Base-by-base conservation (phyloP, 2,113 vertebrate species). In the Grantiella picta region DNA sequence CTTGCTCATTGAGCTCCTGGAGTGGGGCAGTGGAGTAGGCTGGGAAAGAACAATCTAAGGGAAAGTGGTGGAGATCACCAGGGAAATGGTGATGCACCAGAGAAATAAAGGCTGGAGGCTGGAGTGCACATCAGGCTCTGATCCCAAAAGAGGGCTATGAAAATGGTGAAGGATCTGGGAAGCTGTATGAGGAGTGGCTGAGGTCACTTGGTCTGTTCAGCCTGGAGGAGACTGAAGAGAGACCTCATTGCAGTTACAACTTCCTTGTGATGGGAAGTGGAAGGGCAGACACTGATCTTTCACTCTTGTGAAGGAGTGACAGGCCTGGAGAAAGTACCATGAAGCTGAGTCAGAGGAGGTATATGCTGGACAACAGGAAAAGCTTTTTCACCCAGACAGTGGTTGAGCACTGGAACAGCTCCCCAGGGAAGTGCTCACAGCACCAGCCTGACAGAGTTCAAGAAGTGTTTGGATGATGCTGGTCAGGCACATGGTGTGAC, bases 11-110 rank as follows among this genome's bases (percentile, higher is more conserved):
- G 11, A 63, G 42, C 12, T 82, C 49, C 35, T 47, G 18, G 60
- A 73, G 11, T 0, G 5, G 45, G 33, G n/a, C 50, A 59, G 35
- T 4, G 11, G 44, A 91, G 10, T 0, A 0, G 15, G 40, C 13
- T 45, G 25, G 44, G 38, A 54, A 75, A 70, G 38, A 56, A 19
- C 38, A 31, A 52, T 23, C 18, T 20, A 75, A 78, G 20, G 7
- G 56, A 52, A 89, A 31, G 44, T 29, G 38, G 13, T 28, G 8
- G 54, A 65, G 23, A 49, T 13, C 0, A 0, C 25, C 50, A 92
- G 31, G 29, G 44, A 42, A 89, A 60, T 0, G 0, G 22, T 0
- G 4, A 71, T 20, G 17, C 4, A 15, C 8, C 5, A 1, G 20
- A 54, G 33, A 54, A 59, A 78, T 17, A 40, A n/a, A 64, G 22